These are phyloP conservation scores for Ctenosaura bakeri DNA, from an alignment of 2,797 vertebrate species.

Conservation along the genomic window DNA sequence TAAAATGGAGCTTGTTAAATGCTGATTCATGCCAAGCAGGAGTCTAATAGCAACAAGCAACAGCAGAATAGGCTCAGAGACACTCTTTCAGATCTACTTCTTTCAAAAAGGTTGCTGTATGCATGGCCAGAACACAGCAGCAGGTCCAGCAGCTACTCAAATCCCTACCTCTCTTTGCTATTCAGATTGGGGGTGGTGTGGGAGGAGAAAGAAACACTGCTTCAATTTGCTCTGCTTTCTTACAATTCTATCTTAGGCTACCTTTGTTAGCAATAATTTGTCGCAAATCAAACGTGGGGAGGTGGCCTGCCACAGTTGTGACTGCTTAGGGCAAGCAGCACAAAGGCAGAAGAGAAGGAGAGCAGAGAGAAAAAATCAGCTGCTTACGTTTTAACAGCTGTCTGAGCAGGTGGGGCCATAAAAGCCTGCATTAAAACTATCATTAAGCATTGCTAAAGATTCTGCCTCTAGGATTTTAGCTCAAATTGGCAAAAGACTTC, in stretches of 20 bases:
- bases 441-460: conserved; percentile 50
- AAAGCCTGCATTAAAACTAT: conserved; percentile 45
- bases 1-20: conserved; percentile 50
- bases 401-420: conserved; percentile 66
- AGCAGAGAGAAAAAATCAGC: conserved; percentile 47
- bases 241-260: not conserved
- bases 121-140: not conserved
- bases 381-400: conserved; percentile 65
- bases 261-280: conserved; percentile 15
- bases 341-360: conserved; percentile 40
- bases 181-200: too few species aligned
- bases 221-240: not conserved
- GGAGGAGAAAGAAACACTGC: fast-evolving
- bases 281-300: conserved; percentile 2
- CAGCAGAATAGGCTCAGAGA: not conserved
- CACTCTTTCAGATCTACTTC: conserved; percentile 24
- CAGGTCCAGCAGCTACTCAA: not conserved
- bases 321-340: conserved; percentile 48
- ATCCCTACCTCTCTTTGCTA: not conserved
- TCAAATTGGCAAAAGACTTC: conserved; percentile 15
- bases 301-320: conserved; percentile 51
- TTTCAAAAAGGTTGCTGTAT: conserved; percentile 11
- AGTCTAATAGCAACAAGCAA: not conserved
- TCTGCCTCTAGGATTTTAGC: conserved; percentile 58
- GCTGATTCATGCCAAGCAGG: conserved; percentile 36